Evolutionary conservation across 2,888 invertebrate genomes (phyloP).

Genomic region (Mechanitis messenoides): DNA sequence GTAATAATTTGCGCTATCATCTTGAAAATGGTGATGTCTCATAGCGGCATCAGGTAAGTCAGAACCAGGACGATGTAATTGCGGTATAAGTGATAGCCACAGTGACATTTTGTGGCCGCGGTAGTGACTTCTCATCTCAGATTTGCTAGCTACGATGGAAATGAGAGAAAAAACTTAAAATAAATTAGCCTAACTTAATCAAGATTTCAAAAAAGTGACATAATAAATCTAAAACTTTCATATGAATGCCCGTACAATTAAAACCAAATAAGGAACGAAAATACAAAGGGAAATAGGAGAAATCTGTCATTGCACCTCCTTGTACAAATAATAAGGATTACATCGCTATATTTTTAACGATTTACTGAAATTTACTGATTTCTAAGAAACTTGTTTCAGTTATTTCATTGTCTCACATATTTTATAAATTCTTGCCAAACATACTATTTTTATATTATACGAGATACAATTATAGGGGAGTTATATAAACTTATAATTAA

Average conservation of each 20-base stretch:
- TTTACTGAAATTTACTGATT: too few relatives aligned
- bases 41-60: constrained; percentile 86
- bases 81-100: constrained; percentile 93
- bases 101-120: constrained; percentile 95
- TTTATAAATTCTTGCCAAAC: neutral
- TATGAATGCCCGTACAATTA: constrained; percentile 12
- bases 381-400: too few relatives aligned
- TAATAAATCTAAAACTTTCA: constrained; percentile 46
- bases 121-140: constrained; percentile 92
- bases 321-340: too few relatives aligned
- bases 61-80: constrained; percentile 88
- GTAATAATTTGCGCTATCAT: constrained; percentile 86
- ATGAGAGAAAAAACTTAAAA: constrained; percentile 45
- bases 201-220: constrained; percentile 17
- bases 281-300: too few relatives aligned
- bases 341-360: too few relatives aligned
- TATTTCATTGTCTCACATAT: too few relatives aligned
- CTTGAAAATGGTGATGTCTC: constrained; percentile 91
- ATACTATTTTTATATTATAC: neutral
- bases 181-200: constrained; percentile 41
- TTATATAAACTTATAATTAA: neutral
- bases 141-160: constrained; percentile 76
- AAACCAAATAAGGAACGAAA: neutral
- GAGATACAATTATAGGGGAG: too few relatives aligned
- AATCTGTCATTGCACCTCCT: too few relatives aligned